Evolutionary conservation across 2,113 vertebrate genomes (phyloP).

Genomic region (Eretmochelys imbricata): DNA sequence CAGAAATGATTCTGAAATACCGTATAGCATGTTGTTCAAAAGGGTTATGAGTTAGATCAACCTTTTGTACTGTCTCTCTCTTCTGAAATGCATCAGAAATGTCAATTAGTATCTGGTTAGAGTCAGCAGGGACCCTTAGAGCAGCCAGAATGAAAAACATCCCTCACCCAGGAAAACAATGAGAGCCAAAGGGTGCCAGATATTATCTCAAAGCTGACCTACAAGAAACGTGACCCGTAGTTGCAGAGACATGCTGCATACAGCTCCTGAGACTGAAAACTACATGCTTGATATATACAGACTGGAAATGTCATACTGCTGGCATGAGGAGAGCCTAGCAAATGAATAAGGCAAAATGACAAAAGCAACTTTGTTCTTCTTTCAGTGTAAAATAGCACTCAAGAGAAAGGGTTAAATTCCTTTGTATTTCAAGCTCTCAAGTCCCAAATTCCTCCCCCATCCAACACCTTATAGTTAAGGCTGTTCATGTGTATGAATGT

Average conservation of each 20-base stretch:
- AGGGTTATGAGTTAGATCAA: fast-evolving
- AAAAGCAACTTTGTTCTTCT: no score
- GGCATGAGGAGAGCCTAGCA: not conserved
- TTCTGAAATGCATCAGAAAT: not conserved
- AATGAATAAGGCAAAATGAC: not conserved
- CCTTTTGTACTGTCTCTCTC: not conserved
- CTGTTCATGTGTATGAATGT: no score
- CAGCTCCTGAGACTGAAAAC: not conserved
- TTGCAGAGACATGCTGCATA: not conserved
- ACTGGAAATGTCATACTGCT: not conserved
- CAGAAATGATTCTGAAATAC: not conserved
- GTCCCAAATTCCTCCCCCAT: no score
- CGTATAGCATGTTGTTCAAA: not conserved
- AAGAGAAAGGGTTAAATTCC: no score
- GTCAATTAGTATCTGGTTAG: not conserved
- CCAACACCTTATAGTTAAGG: no score
- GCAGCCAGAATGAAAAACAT: not conserved
- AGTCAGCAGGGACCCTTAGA: not conserved
- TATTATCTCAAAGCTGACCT: not conserved
- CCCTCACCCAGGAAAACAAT: not conserved
- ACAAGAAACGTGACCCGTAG: not conserved
- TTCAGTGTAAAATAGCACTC: no score
- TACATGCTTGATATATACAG: not conserved
- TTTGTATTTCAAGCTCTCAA: no score
- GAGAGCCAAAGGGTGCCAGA: not conserved